Evolutionary conservation across 2,113 vertebrate genomes (phyloP).

Genomic region (Aythya baeri): DNA sequence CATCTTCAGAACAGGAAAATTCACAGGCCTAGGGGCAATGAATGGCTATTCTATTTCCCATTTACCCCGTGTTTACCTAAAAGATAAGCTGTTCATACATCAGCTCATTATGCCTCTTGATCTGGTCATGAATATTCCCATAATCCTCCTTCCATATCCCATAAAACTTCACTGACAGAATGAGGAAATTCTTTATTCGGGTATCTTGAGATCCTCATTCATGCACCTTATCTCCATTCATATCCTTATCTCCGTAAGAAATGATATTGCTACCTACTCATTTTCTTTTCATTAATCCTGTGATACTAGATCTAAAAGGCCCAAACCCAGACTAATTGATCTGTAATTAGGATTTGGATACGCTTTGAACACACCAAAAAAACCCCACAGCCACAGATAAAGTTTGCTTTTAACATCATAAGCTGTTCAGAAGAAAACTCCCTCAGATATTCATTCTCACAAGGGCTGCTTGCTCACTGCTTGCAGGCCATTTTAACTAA

Average conservation of each 20-base stretch:
- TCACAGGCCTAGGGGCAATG: constrained; percentile 21
- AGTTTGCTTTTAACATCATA: not conserved
- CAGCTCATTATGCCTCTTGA: constrained; percentile 88
- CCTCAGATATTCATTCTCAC: not conserved
- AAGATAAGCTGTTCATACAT: constrained; percentile 93
- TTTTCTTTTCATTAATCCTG: constrained; percentile 81
- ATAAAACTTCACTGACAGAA: constrained; percentile 76
- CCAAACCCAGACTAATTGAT: constrained; percentile 88
- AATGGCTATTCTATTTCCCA: constrained; percentile 72
- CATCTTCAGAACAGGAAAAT: constrained; percentile 32
- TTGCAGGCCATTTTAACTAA: not conserved
- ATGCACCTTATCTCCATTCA: constrained; percentile 62
- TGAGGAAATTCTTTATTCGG: constrained; percentile 68
- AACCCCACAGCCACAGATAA: not conserved
- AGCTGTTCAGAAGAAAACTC: not conserved
- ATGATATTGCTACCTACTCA: constrained; percentile 81
- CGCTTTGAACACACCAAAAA: not conserved
- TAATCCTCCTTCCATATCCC: constrained; percentile 89
- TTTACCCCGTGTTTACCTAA: constrained; percentile 91
- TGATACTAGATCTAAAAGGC: constrained; percentile 78
- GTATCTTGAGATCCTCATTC: constrained; percentile 77
- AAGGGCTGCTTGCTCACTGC: too few relatives aligned
- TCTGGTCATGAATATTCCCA: constrained; percentile 95
- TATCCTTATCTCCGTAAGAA: constrained; percentile 89
- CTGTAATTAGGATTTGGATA: constrained; percentile 87